These are phyloP conservation scores for Amphiura filiformis DNA, from an alignment of 35 echinoderm and acorn worm species.

Conservation along the genomic window DNA sequence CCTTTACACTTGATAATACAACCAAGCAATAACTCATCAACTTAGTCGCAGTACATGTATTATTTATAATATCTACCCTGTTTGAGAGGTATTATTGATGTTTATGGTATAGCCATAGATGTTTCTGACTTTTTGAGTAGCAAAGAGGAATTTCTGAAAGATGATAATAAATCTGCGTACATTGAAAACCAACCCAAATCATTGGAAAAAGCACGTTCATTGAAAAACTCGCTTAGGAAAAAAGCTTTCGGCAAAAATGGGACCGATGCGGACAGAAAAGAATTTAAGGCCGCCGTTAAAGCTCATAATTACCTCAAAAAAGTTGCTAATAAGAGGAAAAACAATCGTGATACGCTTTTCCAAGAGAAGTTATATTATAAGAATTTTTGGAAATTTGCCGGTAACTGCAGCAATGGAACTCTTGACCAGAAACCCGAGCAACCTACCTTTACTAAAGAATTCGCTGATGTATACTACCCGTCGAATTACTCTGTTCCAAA, in stretches of 20 bases:
- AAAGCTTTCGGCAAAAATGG: conserved; percentile 26
- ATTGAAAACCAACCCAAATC: background rate
- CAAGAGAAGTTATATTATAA: conserved; percentile 20
- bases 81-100: too few species aligned
- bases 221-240: background rate
- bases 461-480: background rate
- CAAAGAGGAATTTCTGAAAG: background rate
- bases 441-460: conserved; percentile 11
- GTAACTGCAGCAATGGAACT: background rate
- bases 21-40: too few species aligned
- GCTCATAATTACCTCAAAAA: conserved; percentile 32
- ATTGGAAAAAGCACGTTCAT: background rate
- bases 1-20: too few species aligned
- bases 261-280: background rate
- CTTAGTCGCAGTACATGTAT: too few species aligned
- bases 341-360: background rate
- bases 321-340: background rate
- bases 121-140: background rate
- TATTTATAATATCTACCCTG: too few species aligned
- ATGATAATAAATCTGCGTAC: background rate
- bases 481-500: background rate
- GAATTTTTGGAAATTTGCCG: conserved; percentile 46
- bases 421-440: conserved; percentile 10
- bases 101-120: too few species aligned
- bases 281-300: conserved; percentile 31